Evolutionary conservation across 2,888 invertebrate genomes (phyloP).

Genomic region (Hirtodrosophila confusa): DNA sequence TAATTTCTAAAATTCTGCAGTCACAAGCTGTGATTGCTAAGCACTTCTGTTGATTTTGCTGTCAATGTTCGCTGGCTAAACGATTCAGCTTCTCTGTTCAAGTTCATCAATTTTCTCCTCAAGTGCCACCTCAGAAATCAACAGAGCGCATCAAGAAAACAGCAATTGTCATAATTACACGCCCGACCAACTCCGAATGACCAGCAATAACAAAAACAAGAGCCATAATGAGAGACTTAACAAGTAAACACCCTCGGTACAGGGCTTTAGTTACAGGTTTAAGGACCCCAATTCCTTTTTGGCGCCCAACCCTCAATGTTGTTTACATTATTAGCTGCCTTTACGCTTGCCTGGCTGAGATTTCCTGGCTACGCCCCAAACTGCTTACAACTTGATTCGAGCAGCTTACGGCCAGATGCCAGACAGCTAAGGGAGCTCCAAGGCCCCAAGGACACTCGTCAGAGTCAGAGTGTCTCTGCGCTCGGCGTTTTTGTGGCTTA

Average conservation of each 20-base stretch:
- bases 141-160: constrained; percentile 53
- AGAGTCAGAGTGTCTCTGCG: constrained; percentile 6
- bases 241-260: constrained; percentile 37
- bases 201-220: constrained; percentile 47
- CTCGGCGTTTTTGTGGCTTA: constrained; percentile 44
- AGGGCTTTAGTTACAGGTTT: constrained; percentile 25
- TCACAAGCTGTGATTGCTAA: no score
- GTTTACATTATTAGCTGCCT: constrained; percentile 75
- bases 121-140: constrained; percentile 57
- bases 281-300: constrained; percentile 9
- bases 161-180: constrained; percentile 75
- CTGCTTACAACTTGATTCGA: constrained; percentile 50
- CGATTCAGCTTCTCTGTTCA: neutral
- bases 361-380: constrained; percentile 41
- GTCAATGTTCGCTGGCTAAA: neutral
- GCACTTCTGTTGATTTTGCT: no score
- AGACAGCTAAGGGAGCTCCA: constrained; percentile 14
- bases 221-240: constrained; percentile 28
- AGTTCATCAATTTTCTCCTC: constrained; percentile 22
- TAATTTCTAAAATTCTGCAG: no score
- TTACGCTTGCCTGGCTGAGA: constrained; percentile 62
- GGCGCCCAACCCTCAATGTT: constrained; percentile 36
- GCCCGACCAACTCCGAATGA: constrained; percentile 62
- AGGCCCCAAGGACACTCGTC: constrained; percentile 1
- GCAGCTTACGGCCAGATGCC: constrained; percentile 34